phyloP scores from a whole-genome alignment of 2,888 invertebrate species.

The Andricus quercusramuli region DNA sequence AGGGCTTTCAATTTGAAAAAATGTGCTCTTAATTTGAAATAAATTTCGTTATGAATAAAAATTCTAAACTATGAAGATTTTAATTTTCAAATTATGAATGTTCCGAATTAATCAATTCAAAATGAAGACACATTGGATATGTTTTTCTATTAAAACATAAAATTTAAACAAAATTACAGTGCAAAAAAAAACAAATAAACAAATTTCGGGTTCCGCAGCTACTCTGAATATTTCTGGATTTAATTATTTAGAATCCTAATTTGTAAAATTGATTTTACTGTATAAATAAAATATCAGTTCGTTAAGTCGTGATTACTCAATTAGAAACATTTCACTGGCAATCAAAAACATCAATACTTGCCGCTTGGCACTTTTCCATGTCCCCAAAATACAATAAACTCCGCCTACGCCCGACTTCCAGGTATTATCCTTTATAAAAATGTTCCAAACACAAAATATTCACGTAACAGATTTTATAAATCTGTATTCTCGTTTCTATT shows the following conservation, averaged over 20 bases:
- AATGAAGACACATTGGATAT: too few species aligned
- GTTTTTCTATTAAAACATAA: too few species aligned
- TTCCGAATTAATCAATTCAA: neutral
- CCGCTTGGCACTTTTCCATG: neutral
- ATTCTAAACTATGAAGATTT: too few species aligned
- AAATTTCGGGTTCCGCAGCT: too few species aligned
- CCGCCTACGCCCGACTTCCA: neutral
- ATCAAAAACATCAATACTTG: conserved; percentile 4
- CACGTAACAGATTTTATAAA: neutral
- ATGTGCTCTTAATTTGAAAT: too few species aligned
- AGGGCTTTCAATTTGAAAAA: too few species aligned
- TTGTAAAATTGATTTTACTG: neutral
- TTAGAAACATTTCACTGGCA: conserved; percentile 1
- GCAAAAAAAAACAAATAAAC: too few species aligned
- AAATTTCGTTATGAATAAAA: too few species aligned
- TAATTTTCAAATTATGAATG: too few species aligned
- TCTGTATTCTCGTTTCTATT: neutral
- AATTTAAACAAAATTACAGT: too few species aligned
- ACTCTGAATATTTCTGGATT: too few species aligned
- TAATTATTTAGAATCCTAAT: neutral
- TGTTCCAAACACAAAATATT: neutral
- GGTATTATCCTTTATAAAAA: neutral
- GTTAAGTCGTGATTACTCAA: conserved; percentile 23
- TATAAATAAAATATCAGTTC: neutral
- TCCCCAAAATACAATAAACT: neutral